These are phyloP conservation scores for Coenonympha glycerion DNA, from an alignment of 2,888 invertebrate species.

Conservation along the genomic window DNA sequence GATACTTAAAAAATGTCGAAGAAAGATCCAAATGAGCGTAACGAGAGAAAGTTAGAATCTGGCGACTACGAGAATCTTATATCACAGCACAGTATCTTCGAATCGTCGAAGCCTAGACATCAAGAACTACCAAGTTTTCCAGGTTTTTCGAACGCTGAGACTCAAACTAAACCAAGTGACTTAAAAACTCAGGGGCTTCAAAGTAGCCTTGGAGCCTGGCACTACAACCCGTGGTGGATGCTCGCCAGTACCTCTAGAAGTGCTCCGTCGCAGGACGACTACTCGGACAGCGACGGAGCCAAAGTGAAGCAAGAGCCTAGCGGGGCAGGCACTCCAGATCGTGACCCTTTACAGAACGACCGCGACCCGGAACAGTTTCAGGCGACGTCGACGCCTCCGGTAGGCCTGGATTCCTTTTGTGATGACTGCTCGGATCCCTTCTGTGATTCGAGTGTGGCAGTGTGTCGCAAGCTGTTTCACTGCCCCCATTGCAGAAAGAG, in stretches of 20 bases:
- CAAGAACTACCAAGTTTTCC: slow-evolving; percentile 71
- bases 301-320: slow-evolving; percentile 69
- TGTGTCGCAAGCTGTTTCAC: slow-evolving; percentile 71
- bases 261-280: slow-evolving; percentile 66
- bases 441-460: slow-evolving; percentile 65
- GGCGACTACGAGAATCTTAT: slow-evolving; percentile 71
- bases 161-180: slow-evolving; percentile 69
- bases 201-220: slow-evolving; percentile 65
- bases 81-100: slow-evolving; percentile 71
- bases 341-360: slow-evolving; percentile 59
- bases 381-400: slow-evolving; percentile 64
- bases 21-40: slow-evolving; percentile 66
- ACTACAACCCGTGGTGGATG: slow-evolving; percentile 76
- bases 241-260: slow-evolving; percentile 68
- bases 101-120: slow-evolving; percentile 60
- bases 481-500: slow-evolving; percentile 75
- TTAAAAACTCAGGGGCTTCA: slow-evolving; percentile 60
- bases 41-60: slow-evolving; percentile 66
- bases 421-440: slow-evolving; percentile 74
- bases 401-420: slow-evolving; percentile 66
- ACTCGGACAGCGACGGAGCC: slow-evolving; percentile 62
- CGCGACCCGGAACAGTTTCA: slow-evolving; percentile 56
- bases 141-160: slow-evolving; percentile 71
- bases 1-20: slow-evolving; percentile 60
- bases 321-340: slow-evolving; percentile 62